Evolutionary conservation across 2,797 vertebrate species (phyloP).

Genomic region (Gymnopithys bicolor): DNA sequence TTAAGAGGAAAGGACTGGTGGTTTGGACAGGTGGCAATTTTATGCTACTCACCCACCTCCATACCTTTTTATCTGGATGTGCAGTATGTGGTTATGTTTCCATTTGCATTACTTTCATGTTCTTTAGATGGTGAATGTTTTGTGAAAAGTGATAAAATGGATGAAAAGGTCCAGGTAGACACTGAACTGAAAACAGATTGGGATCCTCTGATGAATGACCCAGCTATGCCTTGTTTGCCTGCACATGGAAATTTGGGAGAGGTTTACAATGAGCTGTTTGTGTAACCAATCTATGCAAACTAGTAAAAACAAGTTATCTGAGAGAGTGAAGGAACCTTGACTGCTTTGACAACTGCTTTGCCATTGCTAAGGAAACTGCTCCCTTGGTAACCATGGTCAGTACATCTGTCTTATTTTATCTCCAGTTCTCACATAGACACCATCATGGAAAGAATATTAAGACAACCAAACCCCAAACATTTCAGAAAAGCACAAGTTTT

Average conservation of each 20-base stretch:
- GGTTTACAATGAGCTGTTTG: slow-evolving; percentile 62
- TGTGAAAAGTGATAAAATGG: neutral
- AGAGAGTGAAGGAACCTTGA: slow-evolving; percentile 67
- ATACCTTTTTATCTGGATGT: neutral
- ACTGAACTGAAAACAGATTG: neutral
- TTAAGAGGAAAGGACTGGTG: neutral
- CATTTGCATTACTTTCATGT: neutral
- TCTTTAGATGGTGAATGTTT: slow-evolving; percentile 1
- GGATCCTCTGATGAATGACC: neutral
- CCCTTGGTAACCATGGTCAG: slow-evolving; percentile 82
- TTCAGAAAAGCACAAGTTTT: slow-evolving; percentile 32
- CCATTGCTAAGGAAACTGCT: slow-evolving; percentile 82
- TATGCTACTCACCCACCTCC: neutral
- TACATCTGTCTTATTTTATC: slow-evolving; percentile 81
- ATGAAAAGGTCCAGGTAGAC: slow-evolving; percentile 3
- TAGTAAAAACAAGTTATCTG: slow-evolving; percentile 69
- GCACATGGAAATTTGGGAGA: slow-evolving; percentile 12
- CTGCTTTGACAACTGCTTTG: slow-evolving; percentile 76
- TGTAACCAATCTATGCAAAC: slow-evolving; percentile 65
- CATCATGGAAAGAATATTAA: slow-evolving; percentile 71
- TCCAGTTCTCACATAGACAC: slow-evolving; percentile 69
- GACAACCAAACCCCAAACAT: slow-evolving; percentile 57
- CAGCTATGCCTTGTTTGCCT: slow-evolving; percentile 33
- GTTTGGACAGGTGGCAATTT: slow-evolving; percentile 41
- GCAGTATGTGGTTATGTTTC: neutral